These are phyloP conservation scores for Sycobia sp. DNA, from an alignment of 1,140 invertebrate genomes.

Conservation along the genomic window DNA sequence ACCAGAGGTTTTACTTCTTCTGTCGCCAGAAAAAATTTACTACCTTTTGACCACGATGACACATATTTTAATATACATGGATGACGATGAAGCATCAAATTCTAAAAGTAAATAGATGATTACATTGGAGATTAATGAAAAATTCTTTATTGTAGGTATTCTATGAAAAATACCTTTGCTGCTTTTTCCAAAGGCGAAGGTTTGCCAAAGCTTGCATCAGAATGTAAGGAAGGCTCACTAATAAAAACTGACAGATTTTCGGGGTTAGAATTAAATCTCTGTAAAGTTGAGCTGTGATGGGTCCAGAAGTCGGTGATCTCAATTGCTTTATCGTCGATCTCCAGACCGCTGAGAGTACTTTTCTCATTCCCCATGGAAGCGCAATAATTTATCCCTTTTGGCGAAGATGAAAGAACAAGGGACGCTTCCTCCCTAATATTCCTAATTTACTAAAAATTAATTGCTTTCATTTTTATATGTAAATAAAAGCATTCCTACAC, in stretches of 20 bases:
- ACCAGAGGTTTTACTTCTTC: slow-evolving; percentile 76
- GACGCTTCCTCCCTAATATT: too few relatives aligned
- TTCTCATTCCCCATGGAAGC: slow-evolving; percentile 75
- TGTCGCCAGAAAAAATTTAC: slow-evolving; percentile 75
- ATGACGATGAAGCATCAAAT: slow-evolving; percentile 80
- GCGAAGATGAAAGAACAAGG: too few relatives aligned
- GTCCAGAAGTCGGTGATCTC: slow-evolving; percentile 80
- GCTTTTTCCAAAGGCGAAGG: slow-evolving; percentile 72
- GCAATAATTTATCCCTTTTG: neutral
- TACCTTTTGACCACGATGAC: slow-evolving; percentile 77
- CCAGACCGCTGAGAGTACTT: slow-evolving; percentile 72
- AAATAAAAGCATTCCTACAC: too few relatives aligned
- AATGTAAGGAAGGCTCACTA: slow-evolving; percentile 67
- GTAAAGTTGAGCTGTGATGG: slow-evolving; percentile 71
- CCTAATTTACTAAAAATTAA: too few relatives aligned
- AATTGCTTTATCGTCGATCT: slow-evolving; percentile 75
- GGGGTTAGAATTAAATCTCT: slow-evolving; percentile 57
- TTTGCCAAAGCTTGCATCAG: slow-evolving; percentile 67
- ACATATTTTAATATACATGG: slow-evolving; percentile 80
- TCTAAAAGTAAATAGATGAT: slow-evolving; percentile 68
- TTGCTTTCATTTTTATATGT: too few relatives aligned
- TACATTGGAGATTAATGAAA: too few relatives aligned
- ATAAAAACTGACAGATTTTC: slow-evolving; percentile 75
- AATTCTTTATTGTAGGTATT: too few relatives aligned
- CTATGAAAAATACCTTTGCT: slow-evolving; percentile 64